Evolutionary conservation across 2,113 vertebrate species (phyloP).

Genomic region (Notarius lentiginosus): DNA sequence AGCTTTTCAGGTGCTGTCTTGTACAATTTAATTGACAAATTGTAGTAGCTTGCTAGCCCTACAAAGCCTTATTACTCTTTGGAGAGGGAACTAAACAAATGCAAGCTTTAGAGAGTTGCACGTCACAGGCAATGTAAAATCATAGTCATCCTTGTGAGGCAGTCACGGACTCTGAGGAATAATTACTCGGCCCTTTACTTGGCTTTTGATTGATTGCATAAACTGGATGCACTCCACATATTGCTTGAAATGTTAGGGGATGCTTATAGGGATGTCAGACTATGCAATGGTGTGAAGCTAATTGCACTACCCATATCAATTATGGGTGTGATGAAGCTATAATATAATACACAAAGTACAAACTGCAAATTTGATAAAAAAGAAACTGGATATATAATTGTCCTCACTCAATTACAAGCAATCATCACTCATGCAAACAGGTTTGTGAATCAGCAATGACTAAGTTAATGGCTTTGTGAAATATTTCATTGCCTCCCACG

Average conservation of each 20-base stretch:
- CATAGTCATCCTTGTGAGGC: not conserved
- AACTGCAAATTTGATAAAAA: not conserved
- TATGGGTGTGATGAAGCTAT: constrained; percentile 4
- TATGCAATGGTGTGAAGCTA: constrained; percentile 54
- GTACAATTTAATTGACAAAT: not conserved
- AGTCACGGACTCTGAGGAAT: constrained; percentile 33
- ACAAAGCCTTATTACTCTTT: not conserved
- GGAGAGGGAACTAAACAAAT: not conserved
- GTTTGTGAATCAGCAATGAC: constrained; percentile 5
- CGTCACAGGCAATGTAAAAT: constrained; percentile 32
- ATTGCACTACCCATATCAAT: constrained; percentile 43
- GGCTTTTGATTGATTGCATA: constrained; percentile 52
- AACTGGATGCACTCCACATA: constrained; percentile 52
- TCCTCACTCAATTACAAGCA: not conserved
- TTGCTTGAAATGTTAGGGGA: constrained; percentile 62
- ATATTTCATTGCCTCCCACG: constrained; percentile 8
- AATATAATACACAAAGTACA: not conserved
- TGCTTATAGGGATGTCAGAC: constrained; percentile 62
- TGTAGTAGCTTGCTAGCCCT: not conserved
- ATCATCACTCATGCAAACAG: constrained; percentile 4
- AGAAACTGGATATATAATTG: not conserved
- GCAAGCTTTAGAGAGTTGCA: not conserved
- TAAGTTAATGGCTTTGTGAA: constrained; percentile 19
- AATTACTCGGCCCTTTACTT: constrained; percentile 58
- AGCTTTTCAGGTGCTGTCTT: constrained; percentile 9